These are phyloP conservation scores for Augiades crinisus DNA, from an alignment of 2,888 invertebrate species.

Conservation along the genomic window DNA sequence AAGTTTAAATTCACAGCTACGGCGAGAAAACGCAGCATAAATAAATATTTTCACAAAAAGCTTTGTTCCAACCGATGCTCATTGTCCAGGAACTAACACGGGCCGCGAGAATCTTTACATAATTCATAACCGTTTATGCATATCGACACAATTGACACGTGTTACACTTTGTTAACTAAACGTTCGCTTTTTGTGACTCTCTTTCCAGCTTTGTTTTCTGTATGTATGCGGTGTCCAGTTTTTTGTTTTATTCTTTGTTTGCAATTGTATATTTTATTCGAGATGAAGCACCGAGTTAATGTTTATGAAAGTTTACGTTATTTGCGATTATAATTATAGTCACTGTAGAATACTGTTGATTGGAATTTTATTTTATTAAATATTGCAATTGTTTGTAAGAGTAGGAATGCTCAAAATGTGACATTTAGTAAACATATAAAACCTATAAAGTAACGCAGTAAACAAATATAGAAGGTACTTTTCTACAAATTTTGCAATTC, in stretches of 20 bases:
- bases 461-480: no score
- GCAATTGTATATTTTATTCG: neutral
- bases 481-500: slow-evolving; percentile 29
- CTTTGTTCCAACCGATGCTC: slow-evolving; percentile 39
- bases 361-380: no score
- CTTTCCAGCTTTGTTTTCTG: slow-evolving; percentile 30
- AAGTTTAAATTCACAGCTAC: slow-evolving; percentile 6
- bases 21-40: slow-evolving; percentile 6
- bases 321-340: no score
- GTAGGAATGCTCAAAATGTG: no score
- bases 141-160: slow-evolving; percentile 72
- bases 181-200: slow-evolving; percentile 32
- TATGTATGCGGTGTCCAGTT: neutral
- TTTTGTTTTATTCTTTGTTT: neutral
- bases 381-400: no score
- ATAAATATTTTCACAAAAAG: slow-evolving; percentile 22
- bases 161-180: slow-evolving; percentile 49
- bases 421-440: no score
- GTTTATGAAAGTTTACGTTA: no score
- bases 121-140: slow-evolving; percentile 74
- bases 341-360: no score
- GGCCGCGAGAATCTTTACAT: slow-evolving; percentile 63
- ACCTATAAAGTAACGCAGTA: no score
- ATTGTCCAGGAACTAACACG: slow-evolving; percentile 48
- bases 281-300: neutral